Conservation (phyloP, 2,797 vertebrate species). For the Melanotaenia nigrans region DNA sequence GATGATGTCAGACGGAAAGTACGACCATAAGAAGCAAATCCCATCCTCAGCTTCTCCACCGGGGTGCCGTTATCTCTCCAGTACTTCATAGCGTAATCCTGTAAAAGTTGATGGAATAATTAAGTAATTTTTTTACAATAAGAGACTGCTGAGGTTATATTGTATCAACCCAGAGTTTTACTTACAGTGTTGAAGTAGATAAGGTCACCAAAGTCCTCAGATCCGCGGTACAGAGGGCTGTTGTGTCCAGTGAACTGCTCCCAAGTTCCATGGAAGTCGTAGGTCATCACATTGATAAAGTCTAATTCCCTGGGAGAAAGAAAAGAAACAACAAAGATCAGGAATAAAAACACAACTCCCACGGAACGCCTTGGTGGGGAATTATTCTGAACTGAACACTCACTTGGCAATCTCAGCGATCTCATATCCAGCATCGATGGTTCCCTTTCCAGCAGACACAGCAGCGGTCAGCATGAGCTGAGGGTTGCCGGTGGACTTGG, state of each 20-base stretch:
- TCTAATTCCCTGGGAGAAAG: conserved; percentile 76
- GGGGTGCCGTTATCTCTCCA: conserved; percentile 85
- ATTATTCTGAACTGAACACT: background rate
- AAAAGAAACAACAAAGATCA: background rate
- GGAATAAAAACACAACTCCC: background rate
- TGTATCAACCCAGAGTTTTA: background rate
- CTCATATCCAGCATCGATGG: conserved; percentile 81
- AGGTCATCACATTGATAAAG: conserved; percentile 86
- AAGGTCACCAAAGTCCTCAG: conserved; percentile 73
- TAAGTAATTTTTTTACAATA: rapidly evolving
- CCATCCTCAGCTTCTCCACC: conserved; percentile 86
- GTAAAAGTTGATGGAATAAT: background rate
- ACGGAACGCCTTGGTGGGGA: background rate
- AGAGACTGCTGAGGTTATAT: background rate
- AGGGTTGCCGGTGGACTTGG: conserved; percentile 43
- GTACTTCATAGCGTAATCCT: conserved; percentile 85
- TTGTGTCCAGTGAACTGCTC: conserved; percentile 85
- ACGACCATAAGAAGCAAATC: conserved; percentile 85
- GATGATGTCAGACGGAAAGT: conserved; percentile 79
- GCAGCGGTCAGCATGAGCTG: conserved; percentile 83
- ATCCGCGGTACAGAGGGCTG: conserved; percentile 82
- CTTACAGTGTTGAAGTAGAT: conserved; percentile 83
- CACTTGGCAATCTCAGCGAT: conserved; percentile 76
- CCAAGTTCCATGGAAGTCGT: conserved; percentile 85
- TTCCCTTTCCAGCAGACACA: conserved; percentile 73